Evolutionary conservation across 1,140 invertebrate genomes (phyloP).

Genomic region (Bicyclus anynana): DNA sequence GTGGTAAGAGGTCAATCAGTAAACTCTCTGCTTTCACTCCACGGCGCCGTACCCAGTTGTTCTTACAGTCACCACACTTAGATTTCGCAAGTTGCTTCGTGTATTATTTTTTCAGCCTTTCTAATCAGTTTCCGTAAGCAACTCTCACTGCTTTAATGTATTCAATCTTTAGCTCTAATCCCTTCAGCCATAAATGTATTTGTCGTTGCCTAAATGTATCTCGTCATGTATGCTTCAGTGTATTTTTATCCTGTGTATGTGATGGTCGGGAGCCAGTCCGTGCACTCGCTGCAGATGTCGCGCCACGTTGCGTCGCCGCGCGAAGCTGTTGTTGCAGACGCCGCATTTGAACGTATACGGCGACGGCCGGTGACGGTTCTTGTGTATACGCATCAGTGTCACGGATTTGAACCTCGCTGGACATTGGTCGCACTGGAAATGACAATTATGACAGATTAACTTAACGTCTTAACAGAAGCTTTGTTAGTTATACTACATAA

Average conservation of each 20-base stretch:
- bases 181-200: too few species aligned
- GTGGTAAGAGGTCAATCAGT: too few species aligned
- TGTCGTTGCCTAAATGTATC: not conserved
- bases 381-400: slow-evolving; percentile 59
- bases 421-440: slow-evolving; percentile 53
- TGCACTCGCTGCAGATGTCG: slow-evolving; percentile 51
- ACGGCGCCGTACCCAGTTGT: not conserved
- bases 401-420: slow-evolving; percentile 58
- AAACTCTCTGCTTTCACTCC: too few species aligned
- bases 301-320: slow-evolving; percentile 47
- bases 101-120: too few species aligned
- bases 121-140: too few species aligned
- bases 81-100: too few species aligned
- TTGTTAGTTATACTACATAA: too few species aligned
- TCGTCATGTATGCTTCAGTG: slow-evolving; percentile 17
- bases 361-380: slow-evolving; percentile 44
- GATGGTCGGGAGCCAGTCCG: slow-evolving; percentile 28
- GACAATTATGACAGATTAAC: too few species aligned
- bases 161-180: not conserved
- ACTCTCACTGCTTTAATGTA: not conserved
- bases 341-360: slow-evolving; percentile 47
- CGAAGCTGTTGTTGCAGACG: slow-evolving; percentile 51
- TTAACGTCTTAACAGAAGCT: too few species aligned
- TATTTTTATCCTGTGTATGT: slow-evolving; percentile 37
- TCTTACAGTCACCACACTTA: too few species aligned